Conservation (phyloP, 1,140 invertebrate genomes). For the Drosophila sproati region DNA sequence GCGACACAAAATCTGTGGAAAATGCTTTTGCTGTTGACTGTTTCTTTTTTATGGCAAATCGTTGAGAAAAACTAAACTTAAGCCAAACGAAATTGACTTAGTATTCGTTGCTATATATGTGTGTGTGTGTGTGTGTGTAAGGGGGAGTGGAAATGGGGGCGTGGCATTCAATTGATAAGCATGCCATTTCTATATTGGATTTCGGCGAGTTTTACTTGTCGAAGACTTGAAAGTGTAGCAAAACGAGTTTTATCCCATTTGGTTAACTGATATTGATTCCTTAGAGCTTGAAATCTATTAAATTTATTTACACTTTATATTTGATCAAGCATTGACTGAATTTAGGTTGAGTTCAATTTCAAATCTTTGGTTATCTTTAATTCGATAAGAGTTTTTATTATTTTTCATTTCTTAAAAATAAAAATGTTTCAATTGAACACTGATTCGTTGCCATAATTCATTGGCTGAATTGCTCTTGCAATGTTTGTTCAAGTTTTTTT, state of each 20-base stretch:
- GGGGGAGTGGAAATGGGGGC: neutral
- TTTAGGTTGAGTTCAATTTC: too few relatives aligned
- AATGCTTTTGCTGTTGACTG: conserved; percentile 37
- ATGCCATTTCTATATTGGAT: conserved; percentile 26
- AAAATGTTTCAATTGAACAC: neutral
- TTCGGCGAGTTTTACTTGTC: conserved; percentile 17
- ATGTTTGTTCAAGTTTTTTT: neutral
- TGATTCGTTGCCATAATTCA: neutral
- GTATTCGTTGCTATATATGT: conserved; percentile 6
- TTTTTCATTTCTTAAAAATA: too few relatives aligned
- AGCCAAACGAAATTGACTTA: conserved; percentile 66
- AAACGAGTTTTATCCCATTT: conserved; percentile 1
- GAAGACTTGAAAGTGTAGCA: conserved; percentile 7
- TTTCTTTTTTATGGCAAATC: conserved; percentile 51
- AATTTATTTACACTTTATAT: too few relatives aligned
- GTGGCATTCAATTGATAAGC: conserved; percentile 34
- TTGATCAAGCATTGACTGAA: too few relatives aligned
- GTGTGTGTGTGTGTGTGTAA: conserved; percentile 7
- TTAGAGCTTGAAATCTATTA: too few relatives aligned
- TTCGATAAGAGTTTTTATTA: too few relatives aligned
- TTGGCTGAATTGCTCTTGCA: neutral
- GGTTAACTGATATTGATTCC: neutral
- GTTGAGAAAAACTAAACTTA: conserved; percentile 51
- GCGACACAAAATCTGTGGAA: conserved; percentile 62
- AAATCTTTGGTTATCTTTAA: neutral